Conservation (phyloP, 2,113 vertebrate genomes). For the Phylloscopus trochiloides region DNA sequence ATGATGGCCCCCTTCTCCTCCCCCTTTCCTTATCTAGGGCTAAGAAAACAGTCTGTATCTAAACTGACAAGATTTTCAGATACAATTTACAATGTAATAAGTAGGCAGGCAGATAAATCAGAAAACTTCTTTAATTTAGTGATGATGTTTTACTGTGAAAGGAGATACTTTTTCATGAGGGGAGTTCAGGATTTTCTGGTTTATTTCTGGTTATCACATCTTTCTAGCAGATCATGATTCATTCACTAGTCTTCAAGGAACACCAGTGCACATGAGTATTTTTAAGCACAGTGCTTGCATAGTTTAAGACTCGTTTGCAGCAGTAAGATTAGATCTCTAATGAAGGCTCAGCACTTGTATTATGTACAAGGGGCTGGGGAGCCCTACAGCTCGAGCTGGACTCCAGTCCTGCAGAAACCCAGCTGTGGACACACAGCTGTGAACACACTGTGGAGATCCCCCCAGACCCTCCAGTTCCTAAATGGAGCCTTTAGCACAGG, state of each 20-base stretch:
- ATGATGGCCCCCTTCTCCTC: too few relatives aligned
- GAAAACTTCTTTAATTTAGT: background rate
- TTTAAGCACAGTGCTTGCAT: background rate
- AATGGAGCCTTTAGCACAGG: background rate
- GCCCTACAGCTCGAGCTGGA: background rate
- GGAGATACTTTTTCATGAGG: background rate
- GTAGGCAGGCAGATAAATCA: background rate
- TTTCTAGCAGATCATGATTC: slow-evolving; percentile 14
- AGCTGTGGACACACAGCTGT: background rate
- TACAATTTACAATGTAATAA: background rate
- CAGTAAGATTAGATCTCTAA: background rate
- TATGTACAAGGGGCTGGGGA: accelerated
- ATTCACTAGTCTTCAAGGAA: slow-evolving; percentile 14
- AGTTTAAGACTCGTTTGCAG: background rate
- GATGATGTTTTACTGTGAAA: background rate
- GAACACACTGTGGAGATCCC: background rate
- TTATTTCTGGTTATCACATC: slow-evolving; percentile 30
- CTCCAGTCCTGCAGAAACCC: background rate
- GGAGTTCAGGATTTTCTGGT: slow-evolving; percentile 1
- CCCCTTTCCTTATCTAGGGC: background rate
- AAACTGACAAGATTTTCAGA: background rate
- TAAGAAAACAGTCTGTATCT: background rate
- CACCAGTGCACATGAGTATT: background rate
- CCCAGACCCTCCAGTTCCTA: background rate
- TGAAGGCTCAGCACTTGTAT: background rate